Percentiles rank a stretch among this genome's conserved stretches.
These are phyloP conservation scores for Macroglossus sobrinus DNA, from an alignment of 2,113 vertebrate species.

Conservation along the genomic window DNA sequence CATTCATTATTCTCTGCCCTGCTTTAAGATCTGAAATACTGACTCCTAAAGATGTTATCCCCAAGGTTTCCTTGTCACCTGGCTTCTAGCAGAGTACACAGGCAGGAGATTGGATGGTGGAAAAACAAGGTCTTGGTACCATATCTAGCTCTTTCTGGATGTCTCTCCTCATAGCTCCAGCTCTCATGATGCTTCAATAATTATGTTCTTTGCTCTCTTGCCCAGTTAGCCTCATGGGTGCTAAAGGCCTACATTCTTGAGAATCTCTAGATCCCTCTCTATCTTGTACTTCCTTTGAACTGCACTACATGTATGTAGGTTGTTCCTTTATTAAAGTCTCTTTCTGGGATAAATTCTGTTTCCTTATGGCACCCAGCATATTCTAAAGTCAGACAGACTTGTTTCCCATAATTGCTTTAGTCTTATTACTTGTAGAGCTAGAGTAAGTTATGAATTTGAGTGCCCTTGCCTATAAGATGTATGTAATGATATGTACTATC, in stretches of 20 bases:
- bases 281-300: not conserved
- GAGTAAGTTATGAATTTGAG: not conserved
- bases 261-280: not conserved
- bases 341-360: not conserved
- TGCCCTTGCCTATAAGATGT: not conserved
- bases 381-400: not conserved
- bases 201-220: not conserved
- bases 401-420: not conserved
- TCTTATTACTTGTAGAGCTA: not conserved
- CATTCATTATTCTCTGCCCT: not conserved
- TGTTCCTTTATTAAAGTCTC: not conserved
- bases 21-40: not conserved
- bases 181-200: not conserved
- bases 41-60: not conserved
- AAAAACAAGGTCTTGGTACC: not conserved
- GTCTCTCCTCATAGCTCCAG: not conserved
- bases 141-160: not conserved
- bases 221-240: rapidly evolving
- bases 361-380: not conserved
- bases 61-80: not conserved
- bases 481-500: not conserved
- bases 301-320: not conserved
- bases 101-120: rapidly evolving
- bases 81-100: not conserved
- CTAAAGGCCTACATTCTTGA: not conserved